These are phyloP conservation scores for Trichonephila clavipes DNA, from an alignment of 1,140 invertebrate species.

Conservation along the genomic window DNA sequence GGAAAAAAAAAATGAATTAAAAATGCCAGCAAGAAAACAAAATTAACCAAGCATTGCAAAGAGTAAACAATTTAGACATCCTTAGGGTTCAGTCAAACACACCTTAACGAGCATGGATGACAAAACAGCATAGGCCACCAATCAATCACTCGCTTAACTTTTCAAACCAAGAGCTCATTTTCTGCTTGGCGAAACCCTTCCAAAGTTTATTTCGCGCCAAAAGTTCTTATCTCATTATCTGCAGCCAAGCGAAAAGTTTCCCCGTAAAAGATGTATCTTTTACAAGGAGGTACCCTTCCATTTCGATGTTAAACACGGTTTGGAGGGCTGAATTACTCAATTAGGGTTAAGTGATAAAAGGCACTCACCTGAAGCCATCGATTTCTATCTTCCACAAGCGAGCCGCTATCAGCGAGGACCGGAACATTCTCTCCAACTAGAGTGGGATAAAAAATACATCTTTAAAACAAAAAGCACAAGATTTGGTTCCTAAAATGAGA, in stretches of 20 bases:
- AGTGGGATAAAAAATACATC: background rate
- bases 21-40: background rate
- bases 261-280: background rate
- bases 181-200: background rate
- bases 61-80: background rate
- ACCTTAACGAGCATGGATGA: background rate
- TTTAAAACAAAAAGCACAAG: background rate
- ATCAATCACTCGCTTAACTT: background rate
- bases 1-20: too few species aligned
- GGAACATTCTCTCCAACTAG: constrained; percentile 63
- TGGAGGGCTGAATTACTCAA: background rate
- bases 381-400: constrained; percentile 60
- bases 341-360: background rate
- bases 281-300: background rate
- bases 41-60: background rate
- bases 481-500: too few species aligned
- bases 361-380: constrained; percentile 64
- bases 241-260: background rate
- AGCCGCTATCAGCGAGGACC: constrained; percentile 44
- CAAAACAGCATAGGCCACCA: background rate
- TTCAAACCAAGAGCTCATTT: background rate
- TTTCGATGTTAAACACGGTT: background rate
- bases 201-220: background rate
- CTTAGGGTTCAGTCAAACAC: background rate
- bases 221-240: background rate